Conservation (phyloP, 2,797 vertebrate species). For the Alauda arvensis region DNA sequence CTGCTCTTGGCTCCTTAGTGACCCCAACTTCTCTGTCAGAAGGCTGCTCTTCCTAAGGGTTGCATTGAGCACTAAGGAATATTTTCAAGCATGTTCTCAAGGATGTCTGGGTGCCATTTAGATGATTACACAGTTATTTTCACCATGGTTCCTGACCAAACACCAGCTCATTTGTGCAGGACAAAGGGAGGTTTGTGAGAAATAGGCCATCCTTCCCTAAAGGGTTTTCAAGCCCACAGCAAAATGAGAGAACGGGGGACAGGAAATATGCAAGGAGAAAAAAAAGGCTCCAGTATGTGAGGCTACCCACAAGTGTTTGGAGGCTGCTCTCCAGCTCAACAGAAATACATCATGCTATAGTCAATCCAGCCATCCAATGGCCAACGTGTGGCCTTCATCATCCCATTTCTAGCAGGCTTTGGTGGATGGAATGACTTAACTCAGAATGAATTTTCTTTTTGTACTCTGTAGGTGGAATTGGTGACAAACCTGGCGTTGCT, state of each 20-base stretch:
- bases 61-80: not conserved
- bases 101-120: not conserved
- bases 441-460: not conserved
- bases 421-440: not conserved
- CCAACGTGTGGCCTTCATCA: not conserved
- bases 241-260: not conserved
- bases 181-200: not conserved
- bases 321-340: not conserved
- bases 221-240: not conserved
- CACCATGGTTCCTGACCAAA: not conserved
- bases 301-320: rapidly evolving
- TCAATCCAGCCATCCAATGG: not conserved
- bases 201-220: not conserved
- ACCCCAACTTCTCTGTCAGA: not conserved
- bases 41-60: not conserved
- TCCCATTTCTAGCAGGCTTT: not conserved
- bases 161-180: not conserved
- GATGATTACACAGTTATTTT: not conserved
- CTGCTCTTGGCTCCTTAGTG: not conserved
- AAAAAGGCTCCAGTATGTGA: not conserved
- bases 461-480: not conserved
- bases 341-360: not conserved
- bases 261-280: not conserved
- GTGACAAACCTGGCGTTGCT: rapidly evolving
- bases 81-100: not conserved